phyloP scores from a whole-genome alignment of 1,140 invertebrate genomes.

The Drosophila grimshawi region DNA sequence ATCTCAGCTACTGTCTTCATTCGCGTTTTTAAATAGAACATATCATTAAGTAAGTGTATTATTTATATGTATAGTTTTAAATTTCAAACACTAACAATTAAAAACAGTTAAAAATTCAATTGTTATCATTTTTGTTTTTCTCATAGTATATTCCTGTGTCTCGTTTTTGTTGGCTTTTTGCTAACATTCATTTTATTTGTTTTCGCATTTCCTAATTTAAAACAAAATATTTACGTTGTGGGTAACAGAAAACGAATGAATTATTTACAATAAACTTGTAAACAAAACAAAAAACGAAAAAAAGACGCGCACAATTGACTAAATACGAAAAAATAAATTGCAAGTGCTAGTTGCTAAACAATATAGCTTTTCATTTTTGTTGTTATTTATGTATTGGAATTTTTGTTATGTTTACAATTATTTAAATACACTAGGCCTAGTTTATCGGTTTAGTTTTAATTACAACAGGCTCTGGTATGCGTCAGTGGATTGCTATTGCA shows the following conservation, averaged over 20 bases:
- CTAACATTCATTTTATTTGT: constrained; percentile 79
- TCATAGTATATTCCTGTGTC: constrained; percentile 72
- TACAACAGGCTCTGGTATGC: constrained; percentile 33
- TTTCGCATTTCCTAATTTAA: constrained; percentile 51
- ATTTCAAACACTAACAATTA: constrained; percentile 81
- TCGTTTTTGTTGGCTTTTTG: constrained; percentile 48
- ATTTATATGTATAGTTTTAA: constrained; percentile 56
- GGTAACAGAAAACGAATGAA: constrained; percentile 61
- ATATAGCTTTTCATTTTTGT: constrained; percentile 26
- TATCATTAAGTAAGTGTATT: constrained; percentile 73
- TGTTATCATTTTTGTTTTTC: constrained; percentile 42
- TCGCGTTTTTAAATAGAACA: constrained; percentile 67
- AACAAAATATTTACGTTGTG: constrained; percentile 42
- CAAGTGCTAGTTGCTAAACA: constrained; percentile 44
- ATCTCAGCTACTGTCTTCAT: constrained; percentile 63
- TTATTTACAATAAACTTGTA: constrained; percentile 81
- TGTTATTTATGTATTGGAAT: constrained; percentile 36
- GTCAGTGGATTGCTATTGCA: constrained; percentile 19
- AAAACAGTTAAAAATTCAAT: constrained; percentile 82
- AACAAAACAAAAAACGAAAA: constrained; percentile 46
- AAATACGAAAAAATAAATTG: constrained; percentile 48
- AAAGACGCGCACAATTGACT: constrained; percentile 51
- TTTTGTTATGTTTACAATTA: constrained; percentile 47
- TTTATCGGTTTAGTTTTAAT: constrained; percentile 32
- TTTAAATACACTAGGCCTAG: constrained; percentile 52